These are phyloP conservation scores for Ephydatia muelleri DNA, from an alignment of 37 sponge, comb jelly and placozoan genomes.

Conservation along the genomic window DNA sequence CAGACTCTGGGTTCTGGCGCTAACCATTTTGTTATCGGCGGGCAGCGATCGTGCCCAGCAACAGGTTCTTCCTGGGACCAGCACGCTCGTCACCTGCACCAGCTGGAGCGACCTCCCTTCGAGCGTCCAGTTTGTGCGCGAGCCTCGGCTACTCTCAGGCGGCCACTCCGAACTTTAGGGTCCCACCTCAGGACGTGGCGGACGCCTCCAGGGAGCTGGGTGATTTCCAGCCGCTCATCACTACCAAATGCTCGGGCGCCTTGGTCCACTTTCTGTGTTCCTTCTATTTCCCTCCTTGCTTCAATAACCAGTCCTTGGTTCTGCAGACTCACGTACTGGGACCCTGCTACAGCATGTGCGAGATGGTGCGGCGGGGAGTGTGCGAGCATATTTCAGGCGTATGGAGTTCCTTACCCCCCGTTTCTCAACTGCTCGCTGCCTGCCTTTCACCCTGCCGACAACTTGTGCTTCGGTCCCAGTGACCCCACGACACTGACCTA, in stretches of 20 bases:
- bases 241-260: slow-evolving; percentile 9
- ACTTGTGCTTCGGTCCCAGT: background rate
- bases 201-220: background rate
- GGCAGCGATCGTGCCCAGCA: background rate
- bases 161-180: slow-evolving; percentile 9
- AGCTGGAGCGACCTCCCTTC: background rate
- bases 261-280: slow-evolving; percentile 24
- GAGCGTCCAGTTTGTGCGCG: background rate
- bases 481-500: background rate
- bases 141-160: slow-evolving; percentile 5
- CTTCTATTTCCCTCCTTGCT: slow-evolving; percentile 19
- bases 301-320: background rate
- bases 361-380: slow-evolving; percentile 4
- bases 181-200: background rate
- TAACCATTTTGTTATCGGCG: background rate
- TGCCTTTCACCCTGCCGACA: background rate
- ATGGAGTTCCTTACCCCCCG: background rate
- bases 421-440: slow-evolving; percentile 21
- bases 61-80: background rate
- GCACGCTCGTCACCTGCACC: background rate
- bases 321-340: background rate
- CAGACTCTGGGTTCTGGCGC: background rate
- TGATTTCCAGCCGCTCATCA: background rate
- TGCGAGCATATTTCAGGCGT: background rate
- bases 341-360: slow-evolving; percentile 32